Conservation (phyloP, 2,797 vertebrate species). For the Rhyacichthys aspro region DNA sequence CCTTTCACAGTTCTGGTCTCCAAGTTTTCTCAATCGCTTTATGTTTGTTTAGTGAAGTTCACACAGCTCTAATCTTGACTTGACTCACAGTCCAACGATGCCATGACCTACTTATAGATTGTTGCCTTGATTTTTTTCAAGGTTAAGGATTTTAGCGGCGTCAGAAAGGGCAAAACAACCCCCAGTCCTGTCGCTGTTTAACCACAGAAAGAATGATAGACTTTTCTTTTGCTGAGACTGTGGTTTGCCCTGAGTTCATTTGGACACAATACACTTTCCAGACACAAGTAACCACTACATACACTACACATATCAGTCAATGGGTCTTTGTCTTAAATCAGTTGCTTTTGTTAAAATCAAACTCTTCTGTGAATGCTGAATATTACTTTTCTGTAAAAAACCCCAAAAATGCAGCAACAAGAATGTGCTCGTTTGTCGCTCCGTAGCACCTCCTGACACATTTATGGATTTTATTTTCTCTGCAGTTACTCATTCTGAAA, state of each 20-base stretch:
- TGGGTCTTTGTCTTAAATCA: constrained; percentile 2
- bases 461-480: constrained; percentile 49
- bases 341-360: background rate
- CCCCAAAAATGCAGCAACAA: constrained; percentile 24
- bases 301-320: background rate
- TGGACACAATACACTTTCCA: constrained; percentile 21
- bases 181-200: background rate
- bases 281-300: constrained; percentile 2
- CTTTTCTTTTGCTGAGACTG: constrained; percentile 17
- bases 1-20: too few relatives aligned
- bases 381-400: constrained; percentile 25
- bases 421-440: constrained; percentile 39
- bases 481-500: constrained; percentile 45
- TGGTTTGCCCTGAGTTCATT: constrained; percentile 23
- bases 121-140: constrained; percentile 13
- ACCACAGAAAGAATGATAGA: constrained; percentile 15
- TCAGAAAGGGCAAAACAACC: constrained; percentile 34
- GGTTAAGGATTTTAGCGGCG: constrained; percentile 38
- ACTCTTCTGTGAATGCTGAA: background rate
- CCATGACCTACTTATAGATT: background rate
- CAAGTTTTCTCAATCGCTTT: background rate
- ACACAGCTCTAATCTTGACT: constrained; percentile 3
- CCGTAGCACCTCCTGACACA: constrained; percentile 38
- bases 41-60: constrained; percentile 8
- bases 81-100: background rate